phyloP scores from a whole-genome alignment of 2,797 vertebrate genomes.

The Glossophaga mutica region DNA sequence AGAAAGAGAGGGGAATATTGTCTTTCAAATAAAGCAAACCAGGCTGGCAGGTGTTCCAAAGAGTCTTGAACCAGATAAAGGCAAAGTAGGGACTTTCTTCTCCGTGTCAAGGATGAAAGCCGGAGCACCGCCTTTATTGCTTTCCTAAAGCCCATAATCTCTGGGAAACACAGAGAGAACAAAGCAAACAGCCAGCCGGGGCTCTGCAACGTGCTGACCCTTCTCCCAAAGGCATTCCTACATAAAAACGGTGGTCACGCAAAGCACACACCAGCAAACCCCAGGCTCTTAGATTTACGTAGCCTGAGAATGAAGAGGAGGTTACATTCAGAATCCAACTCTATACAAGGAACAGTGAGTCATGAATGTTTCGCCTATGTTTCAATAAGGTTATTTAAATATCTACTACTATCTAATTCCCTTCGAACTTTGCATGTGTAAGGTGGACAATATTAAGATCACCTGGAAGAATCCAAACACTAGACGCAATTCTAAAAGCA shows the following conservation, averaged over 20 bases:
- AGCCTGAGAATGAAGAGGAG: neutral
- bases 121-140: neutral
- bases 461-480: neutral
- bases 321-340: neutral
- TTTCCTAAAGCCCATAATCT: neutral
- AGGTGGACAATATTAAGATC: neutral
- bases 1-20: neutral
- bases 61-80: neutral
- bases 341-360: neutral
- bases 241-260: neutral
- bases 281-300: neutral
- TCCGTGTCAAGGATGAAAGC: neutral
- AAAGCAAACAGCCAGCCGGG: neutral
- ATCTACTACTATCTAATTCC: neutral
- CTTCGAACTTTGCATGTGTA: neutral
- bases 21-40: neutral
- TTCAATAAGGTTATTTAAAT: neutral
- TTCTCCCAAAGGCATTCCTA: neutral
- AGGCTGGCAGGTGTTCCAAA: neutral
- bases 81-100: neutral
- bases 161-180: neutral
- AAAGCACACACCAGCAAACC: neutral
- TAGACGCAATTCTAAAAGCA: neutral
- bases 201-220: neutral
- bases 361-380: neutral